A percentile compares a stretch with the other conserved stretches of the same genome.
Evolutionary conservation across 2,113 vertebrate species (phyloP).

Genomic region (Ornithorhynchus anatinus): DNA sequence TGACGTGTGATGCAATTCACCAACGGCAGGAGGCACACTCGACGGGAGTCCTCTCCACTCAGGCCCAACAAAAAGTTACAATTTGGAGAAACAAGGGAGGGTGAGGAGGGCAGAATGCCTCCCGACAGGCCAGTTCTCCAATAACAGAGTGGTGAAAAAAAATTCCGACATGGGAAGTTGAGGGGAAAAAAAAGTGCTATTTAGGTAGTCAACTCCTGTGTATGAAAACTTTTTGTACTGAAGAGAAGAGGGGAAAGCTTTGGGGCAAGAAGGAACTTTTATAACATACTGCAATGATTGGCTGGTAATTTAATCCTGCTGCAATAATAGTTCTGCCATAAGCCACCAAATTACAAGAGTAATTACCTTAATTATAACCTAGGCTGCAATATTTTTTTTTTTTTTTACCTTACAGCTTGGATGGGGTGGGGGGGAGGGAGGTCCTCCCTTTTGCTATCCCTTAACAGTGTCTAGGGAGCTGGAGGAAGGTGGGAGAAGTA

Average conservation of each 20-base stretch:
- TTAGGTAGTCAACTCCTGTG: not conserved
- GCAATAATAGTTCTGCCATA: slow-evolving; percentile 12
- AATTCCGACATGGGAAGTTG: not conserved
- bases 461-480: slow-evolving; percentile 23
- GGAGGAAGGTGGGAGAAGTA: not conserved
- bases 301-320: slow-evolving; percentile 34
- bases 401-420: slow-evolving; percentile 23
- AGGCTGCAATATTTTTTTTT: slow-evolving; percentile 20
- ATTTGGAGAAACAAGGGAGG: not conserved
- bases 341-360: slow-evolving; percentile 4
- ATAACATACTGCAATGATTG: not conserved
- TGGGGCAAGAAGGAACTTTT: not conserved
- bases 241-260: not conserved
- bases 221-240: not conserved
- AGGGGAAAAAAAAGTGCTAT: not conserved
- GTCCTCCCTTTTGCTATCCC: not conserved
- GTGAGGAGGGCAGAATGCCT: too few species aligned
- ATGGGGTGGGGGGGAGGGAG: slow-evolving; percentile 23
- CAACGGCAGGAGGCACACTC: not conserved
- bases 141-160: too few species aligned
- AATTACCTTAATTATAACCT: slow-evolving; percentile 23
- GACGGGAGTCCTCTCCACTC: not conserved
- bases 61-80: not conserved
- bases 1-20: not conserved
- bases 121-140: not conserved